Evolutionary conservation across 2,888 invertebrate genomes (phyloP).

Genomic region (Muschampia plurimacula): DNA sequence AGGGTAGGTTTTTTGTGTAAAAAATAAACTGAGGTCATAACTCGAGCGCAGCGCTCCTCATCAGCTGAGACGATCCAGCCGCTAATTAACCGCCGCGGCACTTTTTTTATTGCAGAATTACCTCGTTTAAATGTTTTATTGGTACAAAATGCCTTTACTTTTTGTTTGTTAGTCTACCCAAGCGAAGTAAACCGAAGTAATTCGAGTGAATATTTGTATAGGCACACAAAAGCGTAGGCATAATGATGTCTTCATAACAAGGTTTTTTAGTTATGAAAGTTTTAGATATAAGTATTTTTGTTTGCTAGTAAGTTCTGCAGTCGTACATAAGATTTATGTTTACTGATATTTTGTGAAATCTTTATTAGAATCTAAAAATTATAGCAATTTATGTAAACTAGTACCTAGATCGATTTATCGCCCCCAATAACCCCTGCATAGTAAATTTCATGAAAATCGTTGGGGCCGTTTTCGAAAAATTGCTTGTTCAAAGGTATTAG

Average conservation of each 20-base stretch:
- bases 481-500: no score
- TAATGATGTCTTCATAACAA: not conserved
- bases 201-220: not conserved
- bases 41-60: constrained; percentile 56
- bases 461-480: no score
- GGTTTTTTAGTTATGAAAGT: not conserved
- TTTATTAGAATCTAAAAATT: no score
- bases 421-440: no score
- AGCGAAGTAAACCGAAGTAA: not conserved
- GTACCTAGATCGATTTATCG: no score
- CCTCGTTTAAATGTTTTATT: constrained; percentile 19
- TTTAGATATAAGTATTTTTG: not conserved
- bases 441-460: no score
- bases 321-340: no score
- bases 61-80: constrained; percentile 33
- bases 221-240: not conserved
- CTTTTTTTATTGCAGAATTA: constrained; percentile 31
- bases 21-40: constrained; percentile 73
- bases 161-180: not conserved
- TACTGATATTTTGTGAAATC: no score
- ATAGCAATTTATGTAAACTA: no score
- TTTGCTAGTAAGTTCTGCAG: not conserved
- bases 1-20: constrained; percentile 59
- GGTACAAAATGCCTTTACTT: constrained; percentile 1
- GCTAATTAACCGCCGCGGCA: constrained; percentile 30